phyloP scores from a whole-genome alignment of 2,113 vertebrate genomes.

The Sigmodon hispidus region DNA sequence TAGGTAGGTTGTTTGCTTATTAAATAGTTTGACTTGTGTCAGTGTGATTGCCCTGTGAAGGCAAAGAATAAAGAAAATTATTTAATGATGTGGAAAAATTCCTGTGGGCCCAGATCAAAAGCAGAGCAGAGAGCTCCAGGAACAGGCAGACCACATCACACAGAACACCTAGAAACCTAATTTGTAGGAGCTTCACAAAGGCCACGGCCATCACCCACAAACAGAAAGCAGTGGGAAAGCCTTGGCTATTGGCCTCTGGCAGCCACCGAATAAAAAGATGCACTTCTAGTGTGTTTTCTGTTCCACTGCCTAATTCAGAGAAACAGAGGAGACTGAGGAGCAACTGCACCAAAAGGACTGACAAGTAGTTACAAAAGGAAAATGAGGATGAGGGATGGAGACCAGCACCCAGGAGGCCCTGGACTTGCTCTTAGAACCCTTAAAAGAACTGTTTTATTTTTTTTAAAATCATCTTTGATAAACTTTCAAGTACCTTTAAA shows the following conservation, averaged over 20 bases:
- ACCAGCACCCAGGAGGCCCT: not conserved
- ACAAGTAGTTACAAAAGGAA: not conserved
- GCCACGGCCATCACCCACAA: not conserved
- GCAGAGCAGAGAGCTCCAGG: not conserved
- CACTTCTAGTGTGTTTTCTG: not conserved
- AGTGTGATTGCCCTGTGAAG: not conserved
- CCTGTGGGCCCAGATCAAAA: not conserved
- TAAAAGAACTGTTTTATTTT: not conserved
- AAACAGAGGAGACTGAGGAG: not conserved
- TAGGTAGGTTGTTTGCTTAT: not conserved
- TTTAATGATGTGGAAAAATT: conserved; percentile 37
- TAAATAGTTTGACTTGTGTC: conserved; percentile 36
- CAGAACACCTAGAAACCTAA: not conserved
- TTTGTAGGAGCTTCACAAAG: not conserved
- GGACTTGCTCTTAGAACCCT: not conserved
- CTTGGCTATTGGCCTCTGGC: not conserved
- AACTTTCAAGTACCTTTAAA: conserved; percentile 31
- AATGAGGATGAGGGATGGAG: no score
- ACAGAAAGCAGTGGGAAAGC: not conserved
- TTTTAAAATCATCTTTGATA: not conserved
- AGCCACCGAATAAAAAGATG: not conserved
- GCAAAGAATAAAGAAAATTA: conserved; percentile 54
- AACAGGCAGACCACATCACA: not conserved
- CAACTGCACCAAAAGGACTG: not conserved
- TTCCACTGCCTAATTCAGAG: not conserved